These are phyloP conservation scores for Aphyosemion australe DNA, from an alignment of 2,113 vertebrate species.

Conservation along the genomic window DNA sequence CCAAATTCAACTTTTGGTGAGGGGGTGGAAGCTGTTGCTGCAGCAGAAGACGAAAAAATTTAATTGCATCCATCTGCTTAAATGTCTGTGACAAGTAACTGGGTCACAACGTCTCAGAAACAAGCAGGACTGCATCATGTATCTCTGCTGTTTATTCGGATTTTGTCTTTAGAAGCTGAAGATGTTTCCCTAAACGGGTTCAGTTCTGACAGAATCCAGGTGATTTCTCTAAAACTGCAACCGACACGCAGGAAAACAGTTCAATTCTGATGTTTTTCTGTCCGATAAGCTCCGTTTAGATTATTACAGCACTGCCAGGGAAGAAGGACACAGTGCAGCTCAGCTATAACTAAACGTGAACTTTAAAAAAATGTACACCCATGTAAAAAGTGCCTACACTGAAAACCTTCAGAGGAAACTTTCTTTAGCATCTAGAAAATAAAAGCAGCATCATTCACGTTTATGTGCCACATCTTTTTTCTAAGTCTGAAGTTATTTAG, in stretches of 20 bases:
- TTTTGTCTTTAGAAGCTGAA: too few relatives aligned
- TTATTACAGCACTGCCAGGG: constrained; percentile 23
- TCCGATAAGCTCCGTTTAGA: neutral
- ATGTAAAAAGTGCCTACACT: constrained; percentile 19
- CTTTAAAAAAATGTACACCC: constrained; percentile 14
- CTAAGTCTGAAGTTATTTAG: constrained; percentile 26
- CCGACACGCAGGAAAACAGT: too few relatives aligned
- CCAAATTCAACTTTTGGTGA: constrained; percentile 43
- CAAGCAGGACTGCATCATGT: neutral
- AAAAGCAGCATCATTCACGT: constrained; percentile 15
- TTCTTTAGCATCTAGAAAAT: constrained; percentile 27
- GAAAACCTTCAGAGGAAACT: constrained; percentile 17
- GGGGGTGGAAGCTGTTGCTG: constrained; percentile 54
- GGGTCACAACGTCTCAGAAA: too few relatives aligned
- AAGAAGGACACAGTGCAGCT: neutral
- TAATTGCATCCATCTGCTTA: too few relatives aligned
- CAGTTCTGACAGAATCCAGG: too few relatives aligned
- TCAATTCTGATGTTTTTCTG: too few relatives aligned
- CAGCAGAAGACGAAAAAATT: constrained; percentile 29
- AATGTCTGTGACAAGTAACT: neutral
- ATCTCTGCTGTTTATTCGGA: too few relatives aligned
- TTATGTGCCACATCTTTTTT: constrained; percentile 5
- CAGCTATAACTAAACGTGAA: constrained; percentile 2
- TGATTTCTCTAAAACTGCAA: too few relatives aligned
- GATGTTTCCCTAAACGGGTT: too few relatives aligned